Conservation (phyloP, 1,140 invertebrate genomes). For the Leptoteleia sp. region DNA sequence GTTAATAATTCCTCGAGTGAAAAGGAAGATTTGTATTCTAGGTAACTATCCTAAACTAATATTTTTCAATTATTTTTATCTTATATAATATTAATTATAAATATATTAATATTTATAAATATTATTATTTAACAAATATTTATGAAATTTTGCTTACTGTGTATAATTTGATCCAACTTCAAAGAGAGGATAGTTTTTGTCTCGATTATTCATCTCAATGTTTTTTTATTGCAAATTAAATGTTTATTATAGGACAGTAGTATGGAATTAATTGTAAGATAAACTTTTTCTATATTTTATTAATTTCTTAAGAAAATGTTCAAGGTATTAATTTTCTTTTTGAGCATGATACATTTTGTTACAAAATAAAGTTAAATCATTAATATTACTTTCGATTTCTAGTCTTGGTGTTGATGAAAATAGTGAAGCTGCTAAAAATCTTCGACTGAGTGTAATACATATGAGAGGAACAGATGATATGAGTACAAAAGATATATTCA, state of each 20-base stretch:
- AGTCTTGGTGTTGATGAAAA: conserved; percentile 85
- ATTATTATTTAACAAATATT: too few species aligned
- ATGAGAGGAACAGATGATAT: conserved; percentile 88
- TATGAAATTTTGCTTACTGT: too few species aligned
- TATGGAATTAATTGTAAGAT: too few species aligned
- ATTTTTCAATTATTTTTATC: not conserved
- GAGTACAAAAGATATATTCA: conserved; percentile 88
- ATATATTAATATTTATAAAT: too few species aligned
- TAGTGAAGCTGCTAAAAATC: conserved; percentile 82
- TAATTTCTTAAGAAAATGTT: not conserved
- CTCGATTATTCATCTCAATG: not conserved
- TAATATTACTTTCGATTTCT: conserved; percentile 37
- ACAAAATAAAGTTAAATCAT: conserved; percentile 2
- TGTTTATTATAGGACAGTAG: too few species aligned
- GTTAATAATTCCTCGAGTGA: conserved; percentile 81
- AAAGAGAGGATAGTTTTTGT: too few species aligned
- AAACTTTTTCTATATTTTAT: not conserved
- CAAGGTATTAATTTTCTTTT: too few species aligned
- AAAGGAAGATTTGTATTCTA: conserved; percentile 84
- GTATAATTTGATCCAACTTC: too few species aligned
- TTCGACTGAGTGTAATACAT: conserved; percentile 88
- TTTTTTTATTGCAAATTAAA: too few species aligned
- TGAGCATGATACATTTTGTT: not conserved
- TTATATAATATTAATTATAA: too few species aligned
- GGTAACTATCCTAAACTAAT: conserved; percentile 68